A percentile compares a stretch with the other conserved stretches of the same genome.
These are phyloP conservation scores for Trinorchestia longiramus DNA, from an alignment of 1,140 invertebrate species.

Conservation along the genomic window DNA sequence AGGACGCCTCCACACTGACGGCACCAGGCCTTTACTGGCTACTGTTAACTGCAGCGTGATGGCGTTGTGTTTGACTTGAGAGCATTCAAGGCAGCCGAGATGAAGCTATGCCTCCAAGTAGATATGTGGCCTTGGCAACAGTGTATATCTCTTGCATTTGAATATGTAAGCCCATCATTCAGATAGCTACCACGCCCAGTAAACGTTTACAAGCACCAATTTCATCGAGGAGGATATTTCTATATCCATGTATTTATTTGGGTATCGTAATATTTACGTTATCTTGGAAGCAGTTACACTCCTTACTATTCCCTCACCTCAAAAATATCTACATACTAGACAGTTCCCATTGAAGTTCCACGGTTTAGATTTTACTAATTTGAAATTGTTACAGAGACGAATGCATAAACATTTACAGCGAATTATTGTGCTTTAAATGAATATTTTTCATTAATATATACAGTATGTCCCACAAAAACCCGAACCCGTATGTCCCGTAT, in stretches of 20 bases:
- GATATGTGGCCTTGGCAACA: constrained; percentile 9
- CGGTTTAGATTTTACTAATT: too few species aligned
- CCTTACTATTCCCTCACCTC: too few species aligned
- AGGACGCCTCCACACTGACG: neutral
- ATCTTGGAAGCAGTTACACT: too few species aligned
- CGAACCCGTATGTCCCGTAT: too few species aligned
- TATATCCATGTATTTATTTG: neutral
- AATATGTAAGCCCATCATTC: neutral
- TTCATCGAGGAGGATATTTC: neutral
- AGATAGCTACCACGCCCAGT: neutral
- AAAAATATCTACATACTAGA: too few species aligned
- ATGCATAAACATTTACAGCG: too few species aligned
- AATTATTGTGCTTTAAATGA: too few species aligned
- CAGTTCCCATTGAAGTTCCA: too few species aligned
- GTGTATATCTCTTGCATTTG: neutral
- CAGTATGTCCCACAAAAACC: too few species aligned
- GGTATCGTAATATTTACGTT: too few species aligned
- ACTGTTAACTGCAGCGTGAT: neutral
- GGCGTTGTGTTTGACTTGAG: constrained; percentile 30
- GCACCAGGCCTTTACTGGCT: neutral
- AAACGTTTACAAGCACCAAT: neutral
- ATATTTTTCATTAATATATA: too few species aligned
- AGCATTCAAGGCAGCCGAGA: constrained; percentile 15
- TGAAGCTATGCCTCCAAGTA: neutral
- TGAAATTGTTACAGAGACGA: too few species aligned